Percentiles rank a stretch among this genome's conserved stretches.
Evolutionary conservation across 2,797 vertebrate genomes (phyloP).

Genomic region (Sciaenops ocellatus): DNA sequence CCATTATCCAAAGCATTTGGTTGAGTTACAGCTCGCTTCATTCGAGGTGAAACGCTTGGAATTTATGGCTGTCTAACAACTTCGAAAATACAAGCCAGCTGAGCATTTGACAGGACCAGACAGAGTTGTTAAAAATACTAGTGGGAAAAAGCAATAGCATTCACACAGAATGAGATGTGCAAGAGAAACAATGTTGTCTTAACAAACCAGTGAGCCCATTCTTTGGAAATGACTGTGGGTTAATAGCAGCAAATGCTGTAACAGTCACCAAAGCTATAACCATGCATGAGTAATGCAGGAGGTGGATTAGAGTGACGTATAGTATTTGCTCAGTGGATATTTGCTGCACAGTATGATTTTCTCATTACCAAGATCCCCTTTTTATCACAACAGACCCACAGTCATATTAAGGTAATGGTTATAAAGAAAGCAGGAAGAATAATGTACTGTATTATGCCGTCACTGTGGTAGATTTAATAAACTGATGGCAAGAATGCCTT

Average conservation of each 20-base stretch:
- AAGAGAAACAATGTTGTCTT: slow-evolving; percentile 26
- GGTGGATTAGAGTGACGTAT: slow-evolving; percentile 32
- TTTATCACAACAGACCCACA: slow-evolving; percentile 54
- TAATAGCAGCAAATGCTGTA: slow-evolving; percentile 38
- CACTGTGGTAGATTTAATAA: slow-evolving; percentile 40
- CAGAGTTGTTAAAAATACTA: slow-evolving; percentile 32
- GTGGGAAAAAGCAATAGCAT: not conserved
- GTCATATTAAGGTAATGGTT: slow-evolving; percentile 46
- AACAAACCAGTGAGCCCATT: slow-evolving; percentile 33
- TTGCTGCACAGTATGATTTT: slow-evolving; percentile 45
- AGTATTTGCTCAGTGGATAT: slow-evolving; percentile 36
- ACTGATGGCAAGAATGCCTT: slow-evolving; percentile 22
- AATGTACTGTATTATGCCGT: slow-evolving; percentile 41
- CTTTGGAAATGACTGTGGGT: slow-evolving; percentile 29
- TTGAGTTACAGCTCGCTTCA: slow-evolving; percentile 32
- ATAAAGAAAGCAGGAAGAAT: slow-evolving; percentile 35
- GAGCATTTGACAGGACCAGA: slow-evolving; percentile 53
- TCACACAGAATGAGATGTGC: slow-evolving; percentile 22
- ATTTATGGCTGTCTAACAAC: slow-evolving; percentile 37
- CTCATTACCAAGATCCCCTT: slow-evolving; percentile 47
- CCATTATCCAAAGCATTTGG: slow-evolving; percentile 36
- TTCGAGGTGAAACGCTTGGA: slow-evolving; percentile 23
- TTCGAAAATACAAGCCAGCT: slow-evolving; percentile 49
- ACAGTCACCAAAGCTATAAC: slow-evolving; percentile 17
- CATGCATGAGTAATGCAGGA: slow-evolving; percentile 49